Conservation (phyloP, 1,140 invertebrate species). For the Drosophila funebris region DNA sequence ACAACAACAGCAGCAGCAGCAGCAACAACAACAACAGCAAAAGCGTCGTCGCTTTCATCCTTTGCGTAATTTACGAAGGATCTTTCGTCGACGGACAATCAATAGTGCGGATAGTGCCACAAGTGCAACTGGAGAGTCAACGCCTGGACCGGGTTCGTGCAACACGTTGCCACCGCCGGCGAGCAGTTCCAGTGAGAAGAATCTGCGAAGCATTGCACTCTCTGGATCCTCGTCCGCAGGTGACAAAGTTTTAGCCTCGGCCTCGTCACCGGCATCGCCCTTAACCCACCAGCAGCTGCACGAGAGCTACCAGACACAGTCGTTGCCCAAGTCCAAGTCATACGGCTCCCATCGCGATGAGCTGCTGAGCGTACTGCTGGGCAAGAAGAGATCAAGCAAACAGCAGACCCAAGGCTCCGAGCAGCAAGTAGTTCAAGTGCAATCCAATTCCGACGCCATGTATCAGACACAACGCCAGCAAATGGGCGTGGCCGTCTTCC, state of each 20-base stretch:
- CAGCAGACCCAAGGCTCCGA: constrained; percentile 38
- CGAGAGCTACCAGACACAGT: constrained; percentile 75
- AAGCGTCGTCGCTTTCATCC: constrained; percentile 82
- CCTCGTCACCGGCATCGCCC: constrained; percentile 67
- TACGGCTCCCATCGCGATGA: constrained; percentile 72
- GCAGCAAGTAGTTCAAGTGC: constrained; percentile 25
- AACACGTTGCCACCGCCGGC: constrained; percentile 63
- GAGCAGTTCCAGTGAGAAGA: constrained; percentile 77
- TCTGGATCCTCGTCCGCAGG: constrained; percentile 19
- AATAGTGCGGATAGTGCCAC: constrained; percentile 60
- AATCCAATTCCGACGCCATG: constrained; percentile 51
- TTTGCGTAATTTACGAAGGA: constrained; percentile 79
- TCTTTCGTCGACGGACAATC: constrained; percentile 80
- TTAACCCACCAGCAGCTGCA: constrained; percentile 63
- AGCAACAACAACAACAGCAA: constrained; percentile 65
- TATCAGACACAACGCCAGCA: constrained; percentile 62
- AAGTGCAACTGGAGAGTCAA: constrained; percentile 8
- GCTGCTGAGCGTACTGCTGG: constrained; percentile 64
- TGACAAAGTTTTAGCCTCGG: constrained; percentile 20
- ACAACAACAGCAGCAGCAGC: constrained; percentile 48
- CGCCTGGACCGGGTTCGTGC: constrained; percentile 45
- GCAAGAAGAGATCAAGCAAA: constrained; percentile 63
- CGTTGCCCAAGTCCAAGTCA: constrained; percentile 78
- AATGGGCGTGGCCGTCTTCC: constrained; percentile 73
- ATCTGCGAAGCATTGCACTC: constrained; percentile 61